Conservation (phyloP, 2,888 invertebrate species). For the Timandra comae region DNA sequence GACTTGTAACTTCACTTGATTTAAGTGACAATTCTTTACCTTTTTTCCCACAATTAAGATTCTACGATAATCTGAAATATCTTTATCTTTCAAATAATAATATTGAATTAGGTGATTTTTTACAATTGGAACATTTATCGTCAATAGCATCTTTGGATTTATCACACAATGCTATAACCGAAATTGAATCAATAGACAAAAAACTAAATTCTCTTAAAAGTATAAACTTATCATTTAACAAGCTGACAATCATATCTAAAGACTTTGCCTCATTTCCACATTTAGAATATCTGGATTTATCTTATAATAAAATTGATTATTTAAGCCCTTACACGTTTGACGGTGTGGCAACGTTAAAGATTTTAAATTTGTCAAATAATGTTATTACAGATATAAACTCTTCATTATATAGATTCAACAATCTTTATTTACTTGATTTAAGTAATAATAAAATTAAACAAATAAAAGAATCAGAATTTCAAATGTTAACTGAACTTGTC, state of each 20-base stretch:
- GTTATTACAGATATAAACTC: constrained; percentile 37
- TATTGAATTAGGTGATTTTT: background rate
- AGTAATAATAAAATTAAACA: constrained; percentile 36
- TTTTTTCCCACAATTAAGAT: constrained; percentile 22
- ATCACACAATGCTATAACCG: constrained; percentile 42
- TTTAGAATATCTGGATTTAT: constrained; percentile 41
- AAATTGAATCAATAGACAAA: constrained; percentile 22
- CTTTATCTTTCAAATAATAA: constrained; percentile 39
- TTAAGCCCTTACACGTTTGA: constrained; percentile 40
- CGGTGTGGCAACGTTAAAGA: constrained; percentile 36
- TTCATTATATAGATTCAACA: constrained; percentile 41
- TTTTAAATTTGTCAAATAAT: constrained; percentile 43
- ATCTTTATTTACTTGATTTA: constrained; percentile 36
- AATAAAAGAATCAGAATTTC: constrained; percentile 34
- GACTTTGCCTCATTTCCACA: constrained; percentile 34
- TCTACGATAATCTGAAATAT: no score
- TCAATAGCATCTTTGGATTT: constrained; percentile 27
- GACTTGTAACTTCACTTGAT: constrained; percentile 31
- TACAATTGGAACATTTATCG: no score
- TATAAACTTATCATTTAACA: constrained; percentile 45
- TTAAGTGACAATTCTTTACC: constrained; percentile 30
- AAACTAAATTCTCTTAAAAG: constrained; percentile 26
- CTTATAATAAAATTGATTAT: constrained; percentile 38
- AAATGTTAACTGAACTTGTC: constrained; percentile 29
- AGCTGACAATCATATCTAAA: constrained; percentile 33